These are phyloP conservation scores for Brachyptera risi DNA, from an alignment of 2,888 invertebrate genomes.

Conservation along the genomic window DNA sequence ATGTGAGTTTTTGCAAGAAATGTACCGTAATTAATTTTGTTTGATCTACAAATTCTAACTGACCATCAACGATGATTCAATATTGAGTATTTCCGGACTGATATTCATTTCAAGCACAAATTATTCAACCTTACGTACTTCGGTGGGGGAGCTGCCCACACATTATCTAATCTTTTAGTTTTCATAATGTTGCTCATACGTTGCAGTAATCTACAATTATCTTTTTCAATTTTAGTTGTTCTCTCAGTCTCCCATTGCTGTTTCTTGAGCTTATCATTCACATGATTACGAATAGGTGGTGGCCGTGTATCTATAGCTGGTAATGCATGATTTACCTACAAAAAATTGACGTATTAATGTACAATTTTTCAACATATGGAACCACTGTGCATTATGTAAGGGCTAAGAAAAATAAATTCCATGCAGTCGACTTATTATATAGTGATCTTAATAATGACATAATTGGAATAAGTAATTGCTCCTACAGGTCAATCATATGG, in stretches of 20 bases:
- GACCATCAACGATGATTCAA: too few species aligned
- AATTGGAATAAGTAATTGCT: too few species aligned
- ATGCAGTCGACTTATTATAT: too few species aligned
- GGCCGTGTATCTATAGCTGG: conserved; percentile 63
- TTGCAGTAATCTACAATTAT: conserved; percentile 65
- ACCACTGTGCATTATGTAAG: too few species aligned
- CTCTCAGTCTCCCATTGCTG: conserved; percentile 64
- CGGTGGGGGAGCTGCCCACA: conserved; percentile 60
- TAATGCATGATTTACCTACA: conserved; percentile 62
- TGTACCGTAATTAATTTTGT: too few species aligned
- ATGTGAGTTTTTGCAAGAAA: too few species aligned
- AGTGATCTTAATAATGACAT: too few species aligned
- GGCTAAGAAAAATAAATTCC: too few species aligned
- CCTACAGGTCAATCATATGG: too few species aligned
- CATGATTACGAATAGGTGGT: conserved; percentile 61
- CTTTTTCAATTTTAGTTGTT: conserved; percentile 57
- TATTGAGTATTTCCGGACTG: background rate
- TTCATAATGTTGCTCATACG: conserved; percentile 62
- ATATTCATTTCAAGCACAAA: conserved; percentile 36
- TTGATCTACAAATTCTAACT: too few species aligned
- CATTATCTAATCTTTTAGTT: conserved; percentile 62
- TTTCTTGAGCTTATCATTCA: conserved; percentile 64
- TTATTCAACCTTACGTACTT: conserved; percentile 45
- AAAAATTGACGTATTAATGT: too few species aligned
- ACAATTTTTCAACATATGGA: background rate